A percentile compares a stretch with the other conserved stretches of the same genome.
These are phyloP conservation scores for Callimorpha dominula DNA, from an alignment of 2,888 invertebrate genomes.

Conservation along the genomic window DNA sequence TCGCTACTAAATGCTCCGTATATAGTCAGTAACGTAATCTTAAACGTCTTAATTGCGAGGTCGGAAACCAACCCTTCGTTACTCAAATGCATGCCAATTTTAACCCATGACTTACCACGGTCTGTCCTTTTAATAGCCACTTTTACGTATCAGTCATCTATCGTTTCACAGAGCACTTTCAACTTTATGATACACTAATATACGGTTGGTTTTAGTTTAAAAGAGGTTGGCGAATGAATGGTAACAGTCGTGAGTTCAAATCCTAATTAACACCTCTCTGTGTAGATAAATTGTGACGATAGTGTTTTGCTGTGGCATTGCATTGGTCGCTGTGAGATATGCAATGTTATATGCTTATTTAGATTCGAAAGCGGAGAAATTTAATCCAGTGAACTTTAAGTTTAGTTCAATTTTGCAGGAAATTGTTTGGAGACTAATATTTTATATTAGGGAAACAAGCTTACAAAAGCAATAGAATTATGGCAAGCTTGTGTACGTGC, in stretches of 20 bases:
- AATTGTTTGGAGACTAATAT: neutral
- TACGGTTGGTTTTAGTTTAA: slow-evolving; percentile 53
- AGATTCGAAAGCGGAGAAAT: slow-evolving; percentile 45
- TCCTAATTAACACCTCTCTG: slow-evolving; percentile 84
- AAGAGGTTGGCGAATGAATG: slow-evolving; percentile 56
- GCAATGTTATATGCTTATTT: slow-evolving; percentile 48
- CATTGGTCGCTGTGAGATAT: slow-evolving; percentile 64
- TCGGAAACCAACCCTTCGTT: slow-evolving; percentile 69
- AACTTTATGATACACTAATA: slow-evolving; percentile 36
- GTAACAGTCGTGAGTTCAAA: slow-evolving; percentile 83
- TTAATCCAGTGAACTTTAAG: slow-evolving; percentile 35
- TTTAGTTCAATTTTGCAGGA: slow-evolving; percentile 1
- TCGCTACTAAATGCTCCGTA: slow-evolving; percentile 36
- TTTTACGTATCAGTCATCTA: slow-evolving; percentile 80
- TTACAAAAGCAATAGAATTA: neutral
- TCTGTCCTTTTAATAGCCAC: slow-evolving; percentile 76
- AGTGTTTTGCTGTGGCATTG: slow-evolving; percentile 68
- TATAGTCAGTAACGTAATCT: slow-evolving; percentile 45
- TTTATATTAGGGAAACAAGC: neutral
- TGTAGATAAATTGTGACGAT: slow-evolving; percentile 84
- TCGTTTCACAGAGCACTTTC: slow-evolving; percentile 34
- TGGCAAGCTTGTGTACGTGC: neutral
- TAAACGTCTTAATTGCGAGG: slow-evolving; percentile 74
- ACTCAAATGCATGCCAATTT: slow-evolving; percentile 78
- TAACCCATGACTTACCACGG: slow-evolving; percentile 79